Percentiles rank a stretch among this genome's conserved stretches.
Evolutionary conservation across 2,797 vertebrate species (phyloP).

Genomic region (Anomalospiza imberbis): DNA sequence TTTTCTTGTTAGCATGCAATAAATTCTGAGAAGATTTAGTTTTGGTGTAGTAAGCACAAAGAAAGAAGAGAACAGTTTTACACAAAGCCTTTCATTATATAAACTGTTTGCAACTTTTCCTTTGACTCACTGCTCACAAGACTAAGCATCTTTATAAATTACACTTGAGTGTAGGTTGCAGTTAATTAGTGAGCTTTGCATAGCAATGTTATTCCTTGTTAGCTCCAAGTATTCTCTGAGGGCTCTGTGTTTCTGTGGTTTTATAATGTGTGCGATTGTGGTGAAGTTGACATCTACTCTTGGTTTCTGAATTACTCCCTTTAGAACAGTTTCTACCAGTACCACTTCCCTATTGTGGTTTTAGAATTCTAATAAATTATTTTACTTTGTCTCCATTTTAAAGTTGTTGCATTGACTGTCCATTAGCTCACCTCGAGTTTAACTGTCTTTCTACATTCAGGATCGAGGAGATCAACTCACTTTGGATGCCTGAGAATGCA

Average conservation of each 20-base stretch:
- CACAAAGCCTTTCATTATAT: background rate
- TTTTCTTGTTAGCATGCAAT: constrained; percentile 23
- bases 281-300: background rate
- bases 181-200: constrained; percentile 39
- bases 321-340: background rate
- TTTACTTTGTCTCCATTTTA: background rate
- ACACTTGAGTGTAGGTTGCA: background rate
- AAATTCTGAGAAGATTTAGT: background rate
- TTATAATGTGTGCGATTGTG: background rate
- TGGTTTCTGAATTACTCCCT: background rate
- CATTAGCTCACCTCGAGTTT: background rate
- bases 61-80: background rate
- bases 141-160: constrained; percentile 13
- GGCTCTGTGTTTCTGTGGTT: background rate
- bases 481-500: background rate
- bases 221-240: constrained; percentile 18
- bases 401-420: background rate
- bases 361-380: background rate
- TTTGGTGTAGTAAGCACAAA: constrained; percentile 53
- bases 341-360: background rate
- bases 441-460: background rate
- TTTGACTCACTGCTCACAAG: background rate
- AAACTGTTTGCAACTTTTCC: background rate
- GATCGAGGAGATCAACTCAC: background rate
- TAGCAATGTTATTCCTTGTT: background rate